phyloP scores from a whole-genome alignment of 2,797 vertebrate genomes.

The Eidolon dupreanum region DNA sequence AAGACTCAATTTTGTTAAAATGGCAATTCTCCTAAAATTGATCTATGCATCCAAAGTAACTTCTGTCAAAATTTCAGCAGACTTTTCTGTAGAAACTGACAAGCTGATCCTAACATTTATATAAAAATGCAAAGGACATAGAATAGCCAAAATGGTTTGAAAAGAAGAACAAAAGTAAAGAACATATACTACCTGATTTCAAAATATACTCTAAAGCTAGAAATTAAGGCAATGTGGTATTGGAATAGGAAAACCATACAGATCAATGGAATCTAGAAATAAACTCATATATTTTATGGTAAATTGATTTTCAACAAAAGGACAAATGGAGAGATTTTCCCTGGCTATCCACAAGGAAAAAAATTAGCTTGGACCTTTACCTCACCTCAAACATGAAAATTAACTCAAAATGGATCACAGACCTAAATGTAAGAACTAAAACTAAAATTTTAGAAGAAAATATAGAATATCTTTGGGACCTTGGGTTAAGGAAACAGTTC shows the following conservation, averaged over 20 bases:
- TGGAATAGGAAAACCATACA: neutral
- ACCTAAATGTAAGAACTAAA: neutral
- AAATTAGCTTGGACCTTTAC: neutral
- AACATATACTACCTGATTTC: neutral
- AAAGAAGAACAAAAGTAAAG: slow-evolving; percentile 4
- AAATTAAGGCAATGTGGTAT: neutral
- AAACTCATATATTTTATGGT: neutral
- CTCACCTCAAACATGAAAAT: neutral
- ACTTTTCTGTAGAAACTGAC: neutral
- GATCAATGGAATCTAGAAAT: neutral
- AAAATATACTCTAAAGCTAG: neutral
- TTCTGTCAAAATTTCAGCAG: neutral
- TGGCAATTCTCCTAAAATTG: neutral
- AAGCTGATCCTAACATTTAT: neutral
- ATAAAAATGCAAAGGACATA: neutral
- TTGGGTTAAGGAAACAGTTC: neutral
- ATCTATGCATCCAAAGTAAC: neutral
- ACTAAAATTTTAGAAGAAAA: neutral
- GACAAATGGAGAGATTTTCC: neutral
- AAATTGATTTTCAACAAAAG: neutral
- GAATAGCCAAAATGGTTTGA: neutral
- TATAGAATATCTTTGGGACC: neutral
- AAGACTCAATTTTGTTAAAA: neutral
- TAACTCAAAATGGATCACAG: neutral
- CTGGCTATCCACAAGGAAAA: neutral